A percentile compares a stretch with the other conserved stretches of the same genome.
These are phyloP conservation scores for Furcifer pardalis DNA, from an alignment of 2,797 vertebrate genomes.

Conservation along the genomic window DNA sequence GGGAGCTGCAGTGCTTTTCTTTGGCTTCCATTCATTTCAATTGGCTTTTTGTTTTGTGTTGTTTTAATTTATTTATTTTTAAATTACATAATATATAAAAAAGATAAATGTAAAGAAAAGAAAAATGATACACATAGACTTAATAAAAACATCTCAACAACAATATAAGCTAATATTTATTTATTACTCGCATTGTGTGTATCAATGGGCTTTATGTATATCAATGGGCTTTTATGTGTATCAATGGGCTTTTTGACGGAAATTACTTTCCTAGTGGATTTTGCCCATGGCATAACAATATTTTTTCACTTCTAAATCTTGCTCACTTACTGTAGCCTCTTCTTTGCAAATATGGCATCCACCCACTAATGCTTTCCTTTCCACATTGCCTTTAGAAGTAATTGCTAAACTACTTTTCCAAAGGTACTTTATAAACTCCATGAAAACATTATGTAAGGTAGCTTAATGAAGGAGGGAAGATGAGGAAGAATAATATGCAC, in stretches of 20 bases:
- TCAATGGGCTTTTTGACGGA: not conserved
- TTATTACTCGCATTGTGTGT: too few species aligned
- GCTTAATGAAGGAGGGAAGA: constrained; percentile 79
- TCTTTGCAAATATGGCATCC: constrained; percentile 27
- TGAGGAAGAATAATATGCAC: constrained; percentile 80
- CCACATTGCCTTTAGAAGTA: constrained; percentile 51
- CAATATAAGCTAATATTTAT: too few species aligned
- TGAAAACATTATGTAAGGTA: constrained; percentile 75
- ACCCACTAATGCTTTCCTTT: constrained; percentile 35
- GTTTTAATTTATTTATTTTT: too few species aligned
- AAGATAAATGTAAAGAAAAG: too few species aligned
- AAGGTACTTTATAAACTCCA: constrained; percentile 70
- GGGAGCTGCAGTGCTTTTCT: not conserved
- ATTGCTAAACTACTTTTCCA: constrained; percentile 70
- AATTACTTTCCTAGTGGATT: not conserved
- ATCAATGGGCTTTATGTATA: too few species aligned
- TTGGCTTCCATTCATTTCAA: not conserved
- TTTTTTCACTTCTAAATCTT: not conserved
- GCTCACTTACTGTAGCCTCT: not conserved
- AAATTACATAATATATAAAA: too few species aligned
- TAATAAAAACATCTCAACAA: too few species aligned
- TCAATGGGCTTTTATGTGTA: too few species aligned
- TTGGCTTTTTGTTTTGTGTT: too few species aligned
- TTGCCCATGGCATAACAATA: not conserved
- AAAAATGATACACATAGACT: too few species aligned